These are phyloP conservation scores for Pteromalus puparum DNA, from an alignment of 1,140 invertebrate species.

Conservation along the genomic window DNA sequence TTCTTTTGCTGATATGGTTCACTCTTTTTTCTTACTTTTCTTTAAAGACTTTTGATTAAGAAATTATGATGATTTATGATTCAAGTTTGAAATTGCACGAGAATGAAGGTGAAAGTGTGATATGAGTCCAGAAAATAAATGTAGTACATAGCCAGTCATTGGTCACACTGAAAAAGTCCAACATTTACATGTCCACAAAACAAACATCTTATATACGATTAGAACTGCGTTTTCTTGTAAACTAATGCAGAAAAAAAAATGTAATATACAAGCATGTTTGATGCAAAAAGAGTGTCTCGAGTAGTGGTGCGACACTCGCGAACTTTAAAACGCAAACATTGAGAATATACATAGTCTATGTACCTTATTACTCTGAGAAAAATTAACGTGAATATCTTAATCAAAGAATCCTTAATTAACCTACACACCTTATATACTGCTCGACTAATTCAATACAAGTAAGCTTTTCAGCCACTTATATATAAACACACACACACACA, in stretches of 20 bases:
- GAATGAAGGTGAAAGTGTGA: background rate
- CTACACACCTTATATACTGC: too few species aligned
- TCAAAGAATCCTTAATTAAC: too few species aligned
- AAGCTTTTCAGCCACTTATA: too few species aligned
- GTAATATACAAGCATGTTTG: background rate
- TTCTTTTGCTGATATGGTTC: too few species aligned
- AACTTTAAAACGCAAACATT: background rate
- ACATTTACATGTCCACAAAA: constrained; percentile 16
- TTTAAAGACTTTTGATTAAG: background rate
- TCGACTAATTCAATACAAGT: too few species aligned
- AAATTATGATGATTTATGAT: background rate
- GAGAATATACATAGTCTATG: background rate
- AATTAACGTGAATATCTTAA: too few species aligned
- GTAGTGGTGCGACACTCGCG: background rate
- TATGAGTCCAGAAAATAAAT: background rate
- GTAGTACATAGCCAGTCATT: background rate
- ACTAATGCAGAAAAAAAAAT: background rate
- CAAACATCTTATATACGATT: background rate
- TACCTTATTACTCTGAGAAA: background rate
- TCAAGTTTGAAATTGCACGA: background rate
- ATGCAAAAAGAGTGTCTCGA: background rate
- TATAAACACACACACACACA: too few species aligned
- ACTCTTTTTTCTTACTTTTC: background rate
- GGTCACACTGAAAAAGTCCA: background rate
- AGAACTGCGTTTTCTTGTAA: too few species aligned